Evolutionary conservation across 2,888 invertebrate species (phyloP).

Genomic region (Drosophila heteroneura): DNA sequence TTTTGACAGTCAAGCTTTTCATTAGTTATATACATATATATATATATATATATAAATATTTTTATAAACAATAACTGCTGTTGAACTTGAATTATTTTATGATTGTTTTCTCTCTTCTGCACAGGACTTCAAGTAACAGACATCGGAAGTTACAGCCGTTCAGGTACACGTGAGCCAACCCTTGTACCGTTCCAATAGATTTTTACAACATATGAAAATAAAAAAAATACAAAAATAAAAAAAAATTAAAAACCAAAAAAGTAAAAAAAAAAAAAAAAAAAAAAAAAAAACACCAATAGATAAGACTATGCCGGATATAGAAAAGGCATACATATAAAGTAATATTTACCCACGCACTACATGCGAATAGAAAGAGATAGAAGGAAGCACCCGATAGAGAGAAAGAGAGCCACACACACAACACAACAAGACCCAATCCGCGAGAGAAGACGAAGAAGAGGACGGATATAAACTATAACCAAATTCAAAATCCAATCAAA

Average conservation of each 20-base stretch:
- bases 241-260: slow-evolving; percentile 47
- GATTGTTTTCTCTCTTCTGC: slow-evolving; percentile 81
- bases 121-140: slow-evolving; percentile 96
- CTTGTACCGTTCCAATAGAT: slow-evolving; percentile 62
- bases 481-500: slow-evolving; percentile 1
- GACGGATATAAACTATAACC: not conserved
- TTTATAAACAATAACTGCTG: not conserved
- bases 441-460: not conserved
- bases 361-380: slow-evolving; percentile 26
- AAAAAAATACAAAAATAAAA: slow-evolving; percentile 50
- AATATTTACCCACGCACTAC: slow-evolving; percentile 48
- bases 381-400: not conserved
- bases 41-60: not conserved
- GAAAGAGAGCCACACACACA: slow-evolving; percentile 13
- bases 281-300: slow-evolving; percentile 45
- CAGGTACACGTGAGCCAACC: slow-evolving; percentile 95
- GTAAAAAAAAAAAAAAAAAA: slow-evolving; percentile 33
- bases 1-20: not conserved
- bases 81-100: not conserved
- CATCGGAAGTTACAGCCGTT: slow-evolving; percentile 98
- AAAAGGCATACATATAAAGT: slow-evolving; percentile 42
- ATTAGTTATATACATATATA: not conserved
- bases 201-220: slow-evolving; percentile 63
- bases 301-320: slow-evolving; percentile 56
- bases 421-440: not conserved